phyloP scores from a whole-genome alignment of 2,797 vertebrate species.

The Acanthiza pusilla region DNA sequence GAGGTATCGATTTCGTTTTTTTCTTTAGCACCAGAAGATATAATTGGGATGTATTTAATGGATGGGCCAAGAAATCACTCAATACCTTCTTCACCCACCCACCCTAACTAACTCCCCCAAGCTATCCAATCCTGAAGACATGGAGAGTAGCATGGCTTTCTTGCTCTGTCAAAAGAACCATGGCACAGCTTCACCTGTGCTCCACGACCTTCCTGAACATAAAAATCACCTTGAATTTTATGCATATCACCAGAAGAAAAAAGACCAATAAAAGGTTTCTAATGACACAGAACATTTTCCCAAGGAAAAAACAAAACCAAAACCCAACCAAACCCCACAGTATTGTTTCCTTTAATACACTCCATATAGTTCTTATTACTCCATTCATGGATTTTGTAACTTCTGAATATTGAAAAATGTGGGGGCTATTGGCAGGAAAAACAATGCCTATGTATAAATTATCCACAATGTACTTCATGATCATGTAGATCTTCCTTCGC shows the following conservation, averaged over 20 bases:
- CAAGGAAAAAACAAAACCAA: background rate
- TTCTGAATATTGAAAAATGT: background rate
- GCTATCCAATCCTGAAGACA: background rate
- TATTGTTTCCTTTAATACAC: background rate
- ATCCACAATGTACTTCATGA: background rate
- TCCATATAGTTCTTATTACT: background rate
- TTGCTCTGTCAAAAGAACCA: background rate
- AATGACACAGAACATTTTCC: background rate
- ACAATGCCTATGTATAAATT: background rate
- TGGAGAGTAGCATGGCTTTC: background rate
- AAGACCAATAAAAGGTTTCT: background rate
- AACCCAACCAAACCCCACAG: fast-evolving
- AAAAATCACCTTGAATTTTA: background rate
- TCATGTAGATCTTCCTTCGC: background rate
- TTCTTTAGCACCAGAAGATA: background rate
- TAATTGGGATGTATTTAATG: background rate
- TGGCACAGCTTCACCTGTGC: background rate
- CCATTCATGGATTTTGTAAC: background rate
- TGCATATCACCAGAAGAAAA: background rate
- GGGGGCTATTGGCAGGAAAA: background rate
- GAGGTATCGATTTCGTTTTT: fast-evolving
- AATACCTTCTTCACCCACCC: background rate
- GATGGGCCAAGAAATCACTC: background rate
- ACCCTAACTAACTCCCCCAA: background rate
- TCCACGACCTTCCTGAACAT: background rate